Percentiles rank a stretch among this genome's conserved stretches.
phyloP scores from a whole-genome alignment of 2,888 invertebrate genomes.

The Entomobrya multifasciata region DNA sequence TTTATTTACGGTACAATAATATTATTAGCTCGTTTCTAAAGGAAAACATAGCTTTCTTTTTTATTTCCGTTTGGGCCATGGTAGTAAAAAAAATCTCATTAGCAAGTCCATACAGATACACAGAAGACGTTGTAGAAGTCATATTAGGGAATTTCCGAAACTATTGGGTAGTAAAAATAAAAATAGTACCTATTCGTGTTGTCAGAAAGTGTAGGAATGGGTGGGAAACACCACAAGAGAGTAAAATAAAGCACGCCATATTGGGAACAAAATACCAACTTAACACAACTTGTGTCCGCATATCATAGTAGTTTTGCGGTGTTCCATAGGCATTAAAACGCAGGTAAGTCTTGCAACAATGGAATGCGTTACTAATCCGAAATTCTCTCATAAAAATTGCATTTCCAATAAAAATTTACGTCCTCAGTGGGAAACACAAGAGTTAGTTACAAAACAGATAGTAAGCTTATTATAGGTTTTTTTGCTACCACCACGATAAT shows the following conservation, averaged over 20 bases:
- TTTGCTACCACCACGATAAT: no score
- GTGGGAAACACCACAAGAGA: no score
- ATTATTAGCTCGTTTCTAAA: neutral
- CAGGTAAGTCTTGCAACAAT: neutral
- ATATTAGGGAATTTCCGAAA: neutral
- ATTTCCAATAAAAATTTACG: conserved; percentile 64
- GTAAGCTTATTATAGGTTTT: no score
- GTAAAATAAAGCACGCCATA: no score
- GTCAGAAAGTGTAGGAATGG: no score
- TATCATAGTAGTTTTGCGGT: no score
- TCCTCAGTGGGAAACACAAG: conserved; percentile 30
- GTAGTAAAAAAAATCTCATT: conserved; percentile 20
- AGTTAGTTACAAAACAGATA: no score
- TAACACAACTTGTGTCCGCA: no score
- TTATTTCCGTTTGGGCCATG: neutral
- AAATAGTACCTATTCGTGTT: no score
- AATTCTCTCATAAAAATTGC: conserved; percentile 60
- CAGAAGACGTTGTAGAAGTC: neutral
- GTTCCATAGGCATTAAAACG: no score
- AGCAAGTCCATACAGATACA: neutral
- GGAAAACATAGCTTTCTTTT: neutral
- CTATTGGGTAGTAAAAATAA: neutral
- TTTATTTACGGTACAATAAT: neutral
- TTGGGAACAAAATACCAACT: no score
- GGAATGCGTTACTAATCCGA: conserved; percentile 24